Percentiles rank a stretch among this genome's conserved stretches.
Evolutionary conservation across 2,888 invertebrate species (phyloP).

Genomic region (Sminthurides aquaticus): DNA sequence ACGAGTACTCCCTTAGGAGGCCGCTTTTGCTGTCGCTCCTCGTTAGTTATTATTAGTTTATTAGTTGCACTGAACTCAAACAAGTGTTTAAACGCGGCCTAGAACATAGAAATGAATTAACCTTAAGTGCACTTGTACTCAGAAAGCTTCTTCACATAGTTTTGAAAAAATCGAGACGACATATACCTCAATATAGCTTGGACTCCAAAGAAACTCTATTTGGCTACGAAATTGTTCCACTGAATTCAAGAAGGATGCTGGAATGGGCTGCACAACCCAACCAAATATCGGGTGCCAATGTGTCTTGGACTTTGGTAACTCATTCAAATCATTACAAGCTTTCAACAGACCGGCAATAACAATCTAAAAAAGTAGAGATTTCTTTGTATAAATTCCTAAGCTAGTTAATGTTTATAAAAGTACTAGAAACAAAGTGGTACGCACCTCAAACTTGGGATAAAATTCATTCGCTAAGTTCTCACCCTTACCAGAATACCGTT

Average conservation of each 20-base stretch:
- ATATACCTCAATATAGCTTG: constrained; percentile 41
- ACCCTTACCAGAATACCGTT: constrained; percentile 16
- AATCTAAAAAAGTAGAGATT: constrained; percentile 64
- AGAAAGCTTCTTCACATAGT: too few species aligned
- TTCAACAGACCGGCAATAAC: constrained; percentile 78
- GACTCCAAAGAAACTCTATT: constrained; percentile 64
- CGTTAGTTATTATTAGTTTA: neutral
- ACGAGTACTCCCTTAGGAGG: constrained; percentile 13
- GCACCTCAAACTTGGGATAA: constrained; percentile 31
- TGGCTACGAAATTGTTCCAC: constrained; percentile 61
- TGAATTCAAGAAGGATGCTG: constrained; percentile 62
- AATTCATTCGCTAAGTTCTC: constrained; percentile 19
- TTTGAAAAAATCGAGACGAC: constrained; percentile 21
- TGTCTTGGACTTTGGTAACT: constrained; percentile 73
- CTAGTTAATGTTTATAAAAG: too few species aligned
- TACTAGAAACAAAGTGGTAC: too few species aligned
- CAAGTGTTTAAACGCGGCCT: constrained; percentile 36
- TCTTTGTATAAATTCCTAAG: too few species aligned
- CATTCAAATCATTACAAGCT: constrained; percentile 85
- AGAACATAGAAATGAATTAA: constrained; percentile 10
- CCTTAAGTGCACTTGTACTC: neutral
- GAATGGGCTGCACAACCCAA: constrained; percentile 77
- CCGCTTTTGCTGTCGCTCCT: constrained; percentile 6
- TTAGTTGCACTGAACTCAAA: constrained; percentile 26
- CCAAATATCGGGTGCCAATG: constrained; percentile 98